Base-by-base conservation (phyloP, 2,888 invertebrate genomes). In the Gryllus longicercus region DNA sequence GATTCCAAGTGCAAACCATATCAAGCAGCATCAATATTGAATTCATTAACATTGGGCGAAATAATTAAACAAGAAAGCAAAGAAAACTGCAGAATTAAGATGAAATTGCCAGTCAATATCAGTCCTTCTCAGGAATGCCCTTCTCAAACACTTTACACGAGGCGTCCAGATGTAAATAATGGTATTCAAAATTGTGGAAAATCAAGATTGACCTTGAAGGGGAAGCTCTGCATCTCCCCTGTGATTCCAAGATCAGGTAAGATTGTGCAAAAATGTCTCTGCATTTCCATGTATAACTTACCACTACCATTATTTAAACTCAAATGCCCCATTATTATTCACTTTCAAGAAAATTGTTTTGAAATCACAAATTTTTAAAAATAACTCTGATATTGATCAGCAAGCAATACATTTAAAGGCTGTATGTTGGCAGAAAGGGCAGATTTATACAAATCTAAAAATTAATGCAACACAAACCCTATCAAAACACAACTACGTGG, bases 1-100 rank as follows among this genome's bases (percentile, higher is more conserved):
- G 38, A 38, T 63, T 18, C 63, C 63, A 63, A 63, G 63, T 18
- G 63, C 63, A 63, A 63, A 63, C n/a, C n/a, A 18, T 63, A 63
- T 11, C 63, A 63, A 63, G 63, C 38, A 38, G 38, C 63, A 63
- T 63, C 63, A 63, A 63, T 63, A 63, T 63, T 63, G 63, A 63
- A 63, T 63, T 63, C 63, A 63, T 63, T n/a, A 63, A 63, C 63
- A 63, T 63, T 38, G 38, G 63, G n/a, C 14, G 63, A 63, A 63
- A 63, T n/a, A 63, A 63, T 63, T 63, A 63, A 63, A 63, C 63
- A 63, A 63, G 63, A 63, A 63, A 63, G 63, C 63, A 63, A 63
- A 63, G 63, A 63, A 63, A 63, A 63, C 8, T 14, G 63, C 63
- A 63, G 63, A 63, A 38, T 38, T 38, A 38, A 18, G 63, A 63